These are phyloP conservation scores for Neotoxoptera formosana DNA, from an alignment of 1,140 invertebrate genomes.

Conservation along the genomic window DNA sequence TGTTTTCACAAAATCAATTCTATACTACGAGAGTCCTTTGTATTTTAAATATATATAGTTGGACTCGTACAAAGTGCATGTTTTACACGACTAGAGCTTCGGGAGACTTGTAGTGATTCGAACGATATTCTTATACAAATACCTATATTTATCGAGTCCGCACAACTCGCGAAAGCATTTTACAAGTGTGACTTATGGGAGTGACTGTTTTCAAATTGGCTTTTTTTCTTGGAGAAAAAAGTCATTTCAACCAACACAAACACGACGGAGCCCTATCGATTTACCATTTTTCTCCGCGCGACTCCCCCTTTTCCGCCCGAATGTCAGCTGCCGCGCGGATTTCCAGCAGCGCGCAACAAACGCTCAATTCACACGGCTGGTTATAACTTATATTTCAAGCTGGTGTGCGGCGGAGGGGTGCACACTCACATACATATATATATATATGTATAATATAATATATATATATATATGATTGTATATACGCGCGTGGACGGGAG, in stretches of 20 bases:
- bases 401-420: slow-evolving; percentile 1
- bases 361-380: slow-evolving; percentile 48
- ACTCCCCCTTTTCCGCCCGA: slow-evolving; percentile 32
- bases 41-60: background rate
- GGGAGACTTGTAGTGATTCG: background rate
- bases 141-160: slow-evolving; percentile 17
- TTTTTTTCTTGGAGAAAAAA: slow-evolving; percentile 44
- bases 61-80: background rate
- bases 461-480: background rate
- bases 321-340: slow-evolving; percentile 55
- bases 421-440: background rate
- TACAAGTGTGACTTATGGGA: slow-evolving; percentile 31
- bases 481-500: slow-evolving; percentile 13
- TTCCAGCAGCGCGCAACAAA: slow-evolving; percentile 52
- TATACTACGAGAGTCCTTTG: background rate
- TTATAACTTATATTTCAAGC: slow-evolving; percentile 48
- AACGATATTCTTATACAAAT: slow-evolving; percentile 2
- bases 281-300: slow-evolving; percentile 48
- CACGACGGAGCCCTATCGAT: slow-evolving; percentile 46
- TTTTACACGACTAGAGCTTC: background rate
- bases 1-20: background rate
- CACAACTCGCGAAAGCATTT: background rate
- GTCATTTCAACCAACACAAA: slow-evolving; percentile 43
- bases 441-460: background rate
- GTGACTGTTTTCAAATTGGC: slow-evolving; percentile 46